Conservation (phyloP, 2,888 invertebrate species). For the Apodemia duryi region DNA sequence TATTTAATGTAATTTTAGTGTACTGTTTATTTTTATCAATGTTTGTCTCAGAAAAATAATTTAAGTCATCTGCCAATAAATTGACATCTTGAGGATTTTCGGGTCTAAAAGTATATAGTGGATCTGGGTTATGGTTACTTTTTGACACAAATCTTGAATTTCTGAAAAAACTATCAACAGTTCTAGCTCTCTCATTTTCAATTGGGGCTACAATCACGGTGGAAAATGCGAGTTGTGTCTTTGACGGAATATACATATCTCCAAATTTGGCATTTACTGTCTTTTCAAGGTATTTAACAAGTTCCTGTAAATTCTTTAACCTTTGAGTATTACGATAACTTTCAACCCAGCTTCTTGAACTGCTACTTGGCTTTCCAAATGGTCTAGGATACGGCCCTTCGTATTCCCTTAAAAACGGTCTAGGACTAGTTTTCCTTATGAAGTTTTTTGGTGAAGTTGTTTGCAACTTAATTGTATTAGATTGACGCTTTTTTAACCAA, state of each 20-base stretch:
- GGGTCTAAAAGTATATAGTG: slow-evolving; percentile 85
- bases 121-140: slow-evolving; percentile 74
- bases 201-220: slow-evolving; percentile 58
- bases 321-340: slow-evolving; percentile 66
- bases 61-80: slow-evolving; percentile 80
- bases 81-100: slow-evolving; percentile 87
- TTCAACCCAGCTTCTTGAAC: slow-evolving; percentile 64
- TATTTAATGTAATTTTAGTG: background rate
- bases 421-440: slow-evolving; percentile 65
- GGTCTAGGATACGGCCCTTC: slow-evolving; percentile 61
- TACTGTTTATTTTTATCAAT: background rate
- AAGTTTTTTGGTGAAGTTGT: slow-evolving; percentile 38
- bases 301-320: slow-evolving; percentile 62
- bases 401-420: slow-evolving; percentile 71
- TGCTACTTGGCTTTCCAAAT: slow-evolving; percentile 52
- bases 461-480: slow-evolving; percentile 34
- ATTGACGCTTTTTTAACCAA: slow-evolving; percentile 25
- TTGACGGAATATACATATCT: slow-evolving; percentile 52
- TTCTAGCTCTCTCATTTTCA: slow-evolving; percentile 36
- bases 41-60: background rate
- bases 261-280: slow-evolving; percentile 67
- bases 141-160: slow-evolving; percentile 41
- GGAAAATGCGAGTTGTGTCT: slow-evolving; percentile 59
- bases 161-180: slow-evolving; percentile 38
- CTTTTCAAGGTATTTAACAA: slow-evolving; percentile 66